phyloP scores from a whole-genome alignment of 2,113 vertebrate genomes.

The Rhipidura dahli region DNA sequence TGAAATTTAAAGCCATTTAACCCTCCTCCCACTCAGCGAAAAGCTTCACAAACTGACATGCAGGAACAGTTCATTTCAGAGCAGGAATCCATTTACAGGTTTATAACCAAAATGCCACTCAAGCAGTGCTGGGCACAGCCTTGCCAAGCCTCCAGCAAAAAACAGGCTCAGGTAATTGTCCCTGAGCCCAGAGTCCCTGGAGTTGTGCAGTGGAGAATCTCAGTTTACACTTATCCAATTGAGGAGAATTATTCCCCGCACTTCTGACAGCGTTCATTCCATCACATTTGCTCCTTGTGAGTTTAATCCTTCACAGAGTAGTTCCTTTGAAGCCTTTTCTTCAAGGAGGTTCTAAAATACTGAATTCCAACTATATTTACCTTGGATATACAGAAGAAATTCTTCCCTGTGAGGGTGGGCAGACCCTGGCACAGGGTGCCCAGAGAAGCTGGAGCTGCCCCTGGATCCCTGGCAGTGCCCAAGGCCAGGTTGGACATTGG shows the following conservation, averaged over 20 bases:
- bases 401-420: accelerated
- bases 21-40: not conserved
- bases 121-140: not conserved
- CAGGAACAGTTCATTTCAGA: not conserved
- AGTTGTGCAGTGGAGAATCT: not conserved
- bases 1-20: not conserved
- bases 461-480: not conserved
- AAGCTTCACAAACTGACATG: not conserved
- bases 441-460: not conserved
- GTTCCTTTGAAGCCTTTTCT: not conserved
- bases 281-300: not conserved
- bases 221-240: not conserved
- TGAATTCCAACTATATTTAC: not conserved
- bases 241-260: not conserved
- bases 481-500: not conserved
- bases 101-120: not conserved
- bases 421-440: not conserved
- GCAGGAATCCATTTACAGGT: not conserved
- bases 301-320: not conserved
- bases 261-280: not conserved
- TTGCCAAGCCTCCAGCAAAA: not conserved
- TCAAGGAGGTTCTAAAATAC: not conserved
- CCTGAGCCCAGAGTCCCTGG: not conserved
- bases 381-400: not conserved
- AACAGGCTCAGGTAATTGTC: not conserved